Evolutionary conservation across 2,797 vertebrate genomes (phyloP), one percentile per base, ranked within the genome.

Genomic region (Scolopax rusticola): DNA sequence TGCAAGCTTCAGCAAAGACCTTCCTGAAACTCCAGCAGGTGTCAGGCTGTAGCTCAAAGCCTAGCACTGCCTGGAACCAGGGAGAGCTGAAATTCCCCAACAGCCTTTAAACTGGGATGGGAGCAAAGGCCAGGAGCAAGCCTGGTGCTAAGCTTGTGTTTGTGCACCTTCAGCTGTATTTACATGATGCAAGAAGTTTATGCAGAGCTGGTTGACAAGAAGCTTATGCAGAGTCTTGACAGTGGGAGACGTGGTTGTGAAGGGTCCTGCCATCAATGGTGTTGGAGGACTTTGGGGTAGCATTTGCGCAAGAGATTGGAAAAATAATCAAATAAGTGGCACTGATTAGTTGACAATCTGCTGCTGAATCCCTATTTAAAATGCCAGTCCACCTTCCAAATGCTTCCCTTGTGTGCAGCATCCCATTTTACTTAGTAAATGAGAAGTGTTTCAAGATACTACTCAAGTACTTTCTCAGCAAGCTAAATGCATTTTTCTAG

Each of bases 401-500:
- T 59, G 25, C 50, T 93, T 94, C 76, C 87, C 56, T 92, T 36
- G 30, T 85, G 92, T 90, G 93, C 88, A 88, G 70, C 41, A 88
- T 96, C 86, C 91, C 77, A 96, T 97, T 97, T 97, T 94, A 65
- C 95, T 96, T 89, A 96, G 83, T 87, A 97, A 96, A 98, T 96
- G 90, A 96, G 64, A 96, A 97, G 87, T 81, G 89, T 96, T 98
- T 97, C 83, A 89, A 97, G 92, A 92, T 94, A 91, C 70, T 82
- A 73, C 32, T 88, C 40, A 94, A 98, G 93, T 89, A 85, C 48
- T 93, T 83, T 96, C 94, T 96, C 90, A 96, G 90, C 89, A 96
- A 97, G 95, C 81, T 68, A 96, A 97, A 97, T 96, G 54, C 71
- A 93, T 95, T 98, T 95, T 84, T 54, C 40, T 79, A 32, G 63